phyloP scores from a whole-genome alignment of 2,113 vertebrate genomes.

The Synodontis membranacea region DNA sequence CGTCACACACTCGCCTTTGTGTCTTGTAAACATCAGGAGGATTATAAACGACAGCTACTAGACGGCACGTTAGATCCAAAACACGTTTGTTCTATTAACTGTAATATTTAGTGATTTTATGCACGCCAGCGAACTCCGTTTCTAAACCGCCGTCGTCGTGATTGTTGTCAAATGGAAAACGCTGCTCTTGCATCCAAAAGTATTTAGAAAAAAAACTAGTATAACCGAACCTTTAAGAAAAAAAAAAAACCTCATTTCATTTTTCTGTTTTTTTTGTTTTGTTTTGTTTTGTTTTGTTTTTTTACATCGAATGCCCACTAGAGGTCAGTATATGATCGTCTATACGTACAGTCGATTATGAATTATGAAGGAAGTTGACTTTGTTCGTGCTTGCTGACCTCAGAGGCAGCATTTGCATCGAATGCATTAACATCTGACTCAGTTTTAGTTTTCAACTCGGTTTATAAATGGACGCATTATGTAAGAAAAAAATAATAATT shows the following conservation, averaged over 20 bases:
- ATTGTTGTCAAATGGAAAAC: neutral
- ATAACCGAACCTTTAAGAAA: neutral
- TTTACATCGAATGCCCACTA: slow-evolving; percentile 36
- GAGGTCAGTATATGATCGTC: slow-evolving; percentile 30
- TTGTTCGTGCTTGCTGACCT: neutral
- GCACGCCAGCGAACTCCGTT: neutral
- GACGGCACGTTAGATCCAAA: neutral
- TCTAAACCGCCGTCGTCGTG: neutral
- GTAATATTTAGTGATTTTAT: neutral
- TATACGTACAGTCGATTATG: neutral
- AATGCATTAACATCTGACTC: neutral
- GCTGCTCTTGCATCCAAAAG: neutral
- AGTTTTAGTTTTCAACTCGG: neutral
- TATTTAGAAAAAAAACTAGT: neutral
- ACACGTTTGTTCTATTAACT: neutral
- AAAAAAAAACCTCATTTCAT: neutral
- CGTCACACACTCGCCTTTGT: neutral
- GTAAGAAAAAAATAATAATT: neutral
- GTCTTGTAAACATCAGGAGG: neutral
- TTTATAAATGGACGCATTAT: neutral
- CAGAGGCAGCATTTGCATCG: neutral
- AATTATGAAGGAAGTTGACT: neutral
- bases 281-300: too few relatives aligned
- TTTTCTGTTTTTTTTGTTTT: neutral
- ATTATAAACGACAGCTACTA: neutral